Evolutionary conservation across 2,113 vertebrate genomes (phyloP).

Genomic region (Odocoileus hemionus): DNA sequence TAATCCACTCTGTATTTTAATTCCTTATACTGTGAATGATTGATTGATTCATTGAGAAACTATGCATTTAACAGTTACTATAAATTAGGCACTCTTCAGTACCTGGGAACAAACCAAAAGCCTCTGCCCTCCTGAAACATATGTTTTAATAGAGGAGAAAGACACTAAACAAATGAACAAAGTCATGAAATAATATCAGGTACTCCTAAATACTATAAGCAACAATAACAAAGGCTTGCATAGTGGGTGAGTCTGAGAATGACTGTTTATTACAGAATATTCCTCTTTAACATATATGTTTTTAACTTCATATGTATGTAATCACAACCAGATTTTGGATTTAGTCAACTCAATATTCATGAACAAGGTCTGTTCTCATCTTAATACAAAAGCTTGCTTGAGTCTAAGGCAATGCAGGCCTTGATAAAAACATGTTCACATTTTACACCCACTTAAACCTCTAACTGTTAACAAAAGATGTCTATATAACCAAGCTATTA

Average conservation of each 20-base stretch:
- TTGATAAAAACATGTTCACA: not conserved
- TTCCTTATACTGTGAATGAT: not conserved
- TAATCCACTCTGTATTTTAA: not conserved
- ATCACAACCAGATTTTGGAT: not conserved
- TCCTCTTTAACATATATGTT: not conserved
- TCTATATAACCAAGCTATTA: not conserved
- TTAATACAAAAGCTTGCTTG: not conserved
- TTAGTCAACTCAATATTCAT: not conserved
- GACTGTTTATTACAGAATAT: not conserved
- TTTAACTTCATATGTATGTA: not conserved
- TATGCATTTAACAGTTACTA: not conserved
- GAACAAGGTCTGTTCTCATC: not conserved
- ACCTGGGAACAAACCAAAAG: not conserved
- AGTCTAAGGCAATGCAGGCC: not conserved
- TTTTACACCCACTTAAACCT: conserved; percentile 7
- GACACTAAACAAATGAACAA: not conserved
- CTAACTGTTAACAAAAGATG: conserved; percentile 19
- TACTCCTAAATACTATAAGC: not conserved
- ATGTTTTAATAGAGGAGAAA: not conserved
- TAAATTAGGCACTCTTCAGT: not conserved
- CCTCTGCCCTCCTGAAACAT: not conserved
- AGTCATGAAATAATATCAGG: not conserved
- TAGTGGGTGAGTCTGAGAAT: not conserved
- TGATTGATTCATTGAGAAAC: not conserved
- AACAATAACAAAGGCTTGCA: not conserved